Evolutionary conservation across 2,113 vertebrate species (phyloP), one percentile per base, ranked within the genome.

Genomic region (Neomonachus schauinslandi): DNA sequence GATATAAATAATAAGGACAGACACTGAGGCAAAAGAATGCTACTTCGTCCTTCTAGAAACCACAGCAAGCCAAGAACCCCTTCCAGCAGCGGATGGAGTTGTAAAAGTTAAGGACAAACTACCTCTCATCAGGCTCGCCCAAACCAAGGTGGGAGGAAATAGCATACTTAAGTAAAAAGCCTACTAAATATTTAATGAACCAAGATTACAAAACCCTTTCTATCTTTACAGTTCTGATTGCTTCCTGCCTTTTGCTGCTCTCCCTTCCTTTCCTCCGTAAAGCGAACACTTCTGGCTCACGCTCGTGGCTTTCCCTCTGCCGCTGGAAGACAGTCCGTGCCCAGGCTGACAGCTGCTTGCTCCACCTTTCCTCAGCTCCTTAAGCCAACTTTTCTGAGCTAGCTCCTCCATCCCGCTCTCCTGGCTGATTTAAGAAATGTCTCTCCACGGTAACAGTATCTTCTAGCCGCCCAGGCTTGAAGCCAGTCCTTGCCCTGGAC

Each of bases 111-210:
- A 69, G 55, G 39, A 79, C 61, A 86, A 77, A 39, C 16, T 10
- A 33, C 51, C 28, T 79, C 49, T 92, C 12, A 0, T 1, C 10
- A 33, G 72, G 33, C 11, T 61, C 0, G 0, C 6, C 28, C 28
- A 72, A 42, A 89, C 67, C 4, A 24, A 97, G 63, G 82, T 13
- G 22, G 61, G 61, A 86, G 90, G 93, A 96, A 97, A 85, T 2
- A 76, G 28, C 33, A 36, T 1, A 80, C 91, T 90, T 92, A 84
- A n/a, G 89, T 36, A 71, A 96, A 97, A 96, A 95, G 87, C 84
- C 86, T 92, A 7, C 92, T 97, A 90, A 98, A 98, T 98, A 96
- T 85, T 97, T 98, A 77, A 98, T 82, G 85, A 49, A 28, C n/a
- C 51, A 15, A 49, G 83, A 82, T 95, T 67, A 81, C 77, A 67